A percentile compares a stretch with the other conserved stretches of the same genome.
Evolutionary conservation across 2,797 vertebrate genomes (phyloP).

Genomic region (Manis crassicaudata): DNA sequence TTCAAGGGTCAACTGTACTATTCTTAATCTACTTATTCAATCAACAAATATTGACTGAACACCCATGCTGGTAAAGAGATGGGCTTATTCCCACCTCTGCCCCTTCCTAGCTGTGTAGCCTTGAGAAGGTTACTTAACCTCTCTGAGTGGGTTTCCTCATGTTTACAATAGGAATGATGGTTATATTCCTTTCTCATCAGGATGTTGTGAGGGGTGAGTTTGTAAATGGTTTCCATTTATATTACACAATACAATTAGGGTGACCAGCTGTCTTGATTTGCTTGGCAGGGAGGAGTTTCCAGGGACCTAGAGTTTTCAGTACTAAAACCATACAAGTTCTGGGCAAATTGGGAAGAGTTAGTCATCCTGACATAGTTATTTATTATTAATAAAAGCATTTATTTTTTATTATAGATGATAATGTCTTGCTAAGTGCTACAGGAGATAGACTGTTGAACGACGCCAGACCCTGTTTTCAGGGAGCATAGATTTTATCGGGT

Average conservation of each 20-base stretch:
- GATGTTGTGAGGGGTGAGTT: not conserved
- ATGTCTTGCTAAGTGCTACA: not conserved
- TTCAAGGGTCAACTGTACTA: not conserved
- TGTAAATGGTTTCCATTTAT: not conserved
- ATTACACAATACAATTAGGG: not conserved
- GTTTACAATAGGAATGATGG: not conserved
- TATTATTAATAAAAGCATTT: not conserved
- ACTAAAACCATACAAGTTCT: not conserved
- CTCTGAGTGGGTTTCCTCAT: not conserved
- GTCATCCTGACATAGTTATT: not conserved
- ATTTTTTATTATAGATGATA: not conserved
- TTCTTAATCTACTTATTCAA: not conserved
- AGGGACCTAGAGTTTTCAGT: not conserved
- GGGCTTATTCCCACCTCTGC: not conserved
- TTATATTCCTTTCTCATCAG: not conserved
- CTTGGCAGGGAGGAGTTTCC: not conserved
- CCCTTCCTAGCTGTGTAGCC: not conserved
- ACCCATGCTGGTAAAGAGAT: not conserved
- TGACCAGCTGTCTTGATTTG: not conserved
- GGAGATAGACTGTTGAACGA: not conserved
- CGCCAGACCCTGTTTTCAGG: not conserved
- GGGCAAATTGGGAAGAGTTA: not conserved
- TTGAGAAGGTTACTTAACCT: not conserved
- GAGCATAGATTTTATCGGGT: not conserved
- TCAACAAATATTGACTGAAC: not conserved